Base-by-base conservation (phyloP, 2,888 invertebrate genomes). In the Euzophera pinguis region DNA sequence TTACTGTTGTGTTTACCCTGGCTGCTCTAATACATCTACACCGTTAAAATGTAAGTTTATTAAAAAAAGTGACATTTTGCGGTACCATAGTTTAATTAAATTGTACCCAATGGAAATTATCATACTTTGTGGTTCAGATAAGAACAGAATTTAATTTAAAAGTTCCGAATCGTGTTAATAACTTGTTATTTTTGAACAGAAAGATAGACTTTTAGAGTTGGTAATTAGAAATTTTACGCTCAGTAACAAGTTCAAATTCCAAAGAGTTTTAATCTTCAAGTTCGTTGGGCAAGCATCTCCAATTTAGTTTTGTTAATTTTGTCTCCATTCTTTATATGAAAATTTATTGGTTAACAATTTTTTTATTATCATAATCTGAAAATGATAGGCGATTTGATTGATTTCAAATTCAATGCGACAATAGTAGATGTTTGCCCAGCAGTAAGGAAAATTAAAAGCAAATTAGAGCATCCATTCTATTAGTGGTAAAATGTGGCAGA, bases 1-100 rank as follows among this genome's bases (percentile, higher is more conserved):
- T 59, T 55, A 59, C 45, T 55, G 52, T 62, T 59, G 68, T 71
- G 72, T 53, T 58, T 65, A 68, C 62, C 63, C 63, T 64, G 57
- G 62, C 60, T 59, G 53, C 57, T 52, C 53, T 53, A 49, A 29
- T 58, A 56, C 54, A 52, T 47, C 43, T 57, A 53, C 63, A 52
- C 41, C 62, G 64, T 55, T 64, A 77, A 77, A 77, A 78, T 79
- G 78, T 79, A 61, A 73, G 76, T 69, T 49, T 17, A 41, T 51
- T 22, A 27, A 12, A 42, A 1, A 32, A 2, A 45, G 17, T 41
- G 10, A 53, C 53, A 41, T 53, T 48, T 47, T 17, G 12, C 41
- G n/a, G 39, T 49, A 3, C 13, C 34, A 16, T 47, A 17, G 53
- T 56, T 60, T 56, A 59, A 59, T 59, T 56, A 59, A 52, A 57